These are phyloP conservation scores for Megatriorchis doriae DNA, from an alignment of 2,113 vertebrate genomes.

Conservation along the genomic window DNA sequence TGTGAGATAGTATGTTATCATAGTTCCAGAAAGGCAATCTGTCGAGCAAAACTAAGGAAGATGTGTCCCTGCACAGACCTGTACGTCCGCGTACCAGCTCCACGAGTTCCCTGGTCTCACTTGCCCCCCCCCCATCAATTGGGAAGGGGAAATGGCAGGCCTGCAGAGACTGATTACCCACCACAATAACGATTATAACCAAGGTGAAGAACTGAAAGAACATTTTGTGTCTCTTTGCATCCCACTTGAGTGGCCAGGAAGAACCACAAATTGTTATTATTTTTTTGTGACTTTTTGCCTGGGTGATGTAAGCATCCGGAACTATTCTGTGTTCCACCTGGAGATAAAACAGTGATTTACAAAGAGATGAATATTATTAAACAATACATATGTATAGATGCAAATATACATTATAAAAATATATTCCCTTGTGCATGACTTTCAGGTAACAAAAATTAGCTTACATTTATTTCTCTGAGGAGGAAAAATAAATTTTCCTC, in stretches of 20 bases:
- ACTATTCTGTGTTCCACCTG: neutral
- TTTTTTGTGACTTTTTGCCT: neutral
- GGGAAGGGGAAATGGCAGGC: neutral
- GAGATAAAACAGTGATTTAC: neutral
- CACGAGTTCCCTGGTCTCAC: neutral
- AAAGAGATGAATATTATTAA: neutral
- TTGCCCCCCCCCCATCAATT: neutral
- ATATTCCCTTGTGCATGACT: neutral
- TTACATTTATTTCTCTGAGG: neutral
- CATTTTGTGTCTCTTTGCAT: neutral
- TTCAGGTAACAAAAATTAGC: neutral
- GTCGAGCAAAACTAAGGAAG: neutral
- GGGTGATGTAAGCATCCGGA: rapidly evolving
- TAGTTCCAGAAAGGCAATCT: neutral
- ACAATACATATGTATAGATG: neutral
- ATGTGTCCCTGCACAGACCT: neutral
- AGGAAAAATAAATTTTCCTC: neutral
- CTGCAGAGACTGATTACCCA: neutral
- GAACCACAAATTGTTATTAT: neutral
- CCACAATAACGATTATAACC: neutral
- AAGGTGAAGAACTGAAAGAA: neutral
- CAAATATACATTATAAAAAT: neutral
- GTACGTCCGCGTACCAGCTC: neutral
- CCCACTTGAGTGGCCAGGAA: neutral
- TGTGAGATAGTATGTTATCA: neutral